Percentiles rank a stretch among this genome's conserved stretches.
Evolutionary conservation across 2,113 vertebrate genomes (phyloP).

Genomic region (Oncorhynchus keta): DNA sequence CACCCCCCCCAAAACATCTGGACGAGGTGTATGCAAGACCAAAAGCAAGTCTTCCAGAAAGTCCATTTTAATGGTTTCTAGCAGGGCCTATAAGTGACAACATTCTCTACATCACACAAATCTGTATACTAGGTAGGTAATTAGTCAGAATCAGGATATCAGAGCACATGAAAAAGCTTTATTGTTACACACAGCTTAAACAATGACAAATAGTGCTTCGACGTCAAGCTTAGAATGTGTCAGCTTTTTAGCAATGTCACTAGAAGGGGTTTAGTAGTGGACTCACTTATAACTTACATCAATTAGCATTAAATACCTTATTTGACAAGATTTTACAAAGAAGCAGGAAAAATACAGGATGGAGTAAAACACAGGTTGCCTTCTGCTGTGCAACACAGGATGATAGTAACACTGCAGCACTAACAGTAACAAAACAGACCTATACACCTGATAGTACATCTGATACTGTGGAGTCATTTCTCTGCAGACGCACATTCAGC

Average conservation of each 20-base stretch:
- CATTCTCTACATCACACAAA: neutral
- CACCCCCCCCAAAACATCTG: neutral
- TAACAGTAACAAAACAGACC: conserved; percentile 74
- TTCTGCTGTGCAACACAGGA: conserved; percentile 60
- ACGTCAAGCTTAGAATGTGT: conserved; percentile 76
- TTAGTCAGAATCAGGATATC: conserved; percentile 8
- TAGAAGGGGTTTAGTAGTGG: conserved; percentile 73
- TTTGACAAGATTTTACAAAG: conserved; percentile 73
- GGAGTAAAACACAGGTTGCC: conserved; percentile 66
- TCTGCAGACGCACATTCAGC: conserved; percentile 76
- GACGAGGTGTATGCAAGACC: neutral
- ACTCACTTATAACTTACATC: conserved; percentile 73
- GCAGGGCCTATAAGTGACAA: no score
- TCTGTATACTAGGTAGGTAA: neutral
- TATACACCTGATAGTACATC: conserved; percentile 27
- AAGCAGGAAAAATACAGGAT: conserved; percentile 59
- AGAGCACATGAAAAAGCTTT: conserved; percentile 77
- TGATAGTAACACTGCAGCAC: conserved; percentile 77
- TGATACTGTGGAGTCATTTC: conserved; percentile 58
- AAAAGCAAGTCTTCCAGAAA: neutral
- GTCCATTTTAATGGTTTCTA: no score
- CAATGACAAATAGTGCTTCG: conserved; percentile 78
- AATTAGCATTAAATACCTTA: conserved; percentile 72
- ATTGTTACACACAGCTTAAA: conserved; percentile 85
- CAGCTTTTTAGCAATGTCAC: conserved; percentile 80